Conservation (phyloP, 2,888 invertebrate species). For the Idaea straminata region DNA sequence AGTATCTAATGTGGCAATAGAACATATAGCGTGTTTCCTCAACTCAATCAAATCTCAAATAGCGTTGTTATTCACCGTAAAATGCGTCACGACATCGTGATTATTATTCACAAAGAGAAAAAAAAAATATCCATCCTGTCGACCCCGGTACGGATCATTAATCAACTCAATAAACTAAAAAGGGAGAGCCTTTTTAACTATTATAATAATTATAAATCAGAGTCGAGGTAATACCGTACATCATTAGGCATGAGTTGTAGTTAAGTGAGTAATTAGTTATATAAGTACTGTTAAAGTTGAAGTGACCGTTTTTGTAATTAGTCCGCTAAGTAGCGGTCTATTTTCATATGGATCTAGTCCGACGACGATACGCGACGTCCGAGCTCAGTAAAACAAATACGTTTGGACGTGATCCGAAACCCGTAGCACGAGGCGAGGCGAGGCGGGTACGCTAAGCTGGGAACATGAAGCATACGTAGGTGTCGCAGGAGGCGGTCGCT, state of each 20-base stretch:
- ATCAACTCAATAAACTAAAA: background rate
- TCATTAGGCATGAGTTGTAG: background rate
- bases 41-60: background rate
- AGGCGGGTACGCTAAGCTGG: background rate
- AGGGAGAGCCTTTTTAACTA: background rate
- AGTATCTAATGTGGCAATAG: background rate
- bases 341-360: background rate
- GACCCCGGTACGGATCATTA: constrained; percentile 1
- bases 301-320: background rate
- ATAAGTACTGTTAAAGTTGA: background rate
- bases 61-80: background rate
- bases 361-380: background rate
- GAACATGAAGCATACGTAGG: background rate
- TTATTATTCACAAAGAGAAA: background rate
- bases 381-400: background rate
- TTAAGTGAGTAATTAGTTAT: background rate
- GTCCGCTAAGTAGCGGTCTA: background rate
- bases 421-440: background rate
- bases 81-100: background rate
- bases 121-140: constrained; percentile 1
- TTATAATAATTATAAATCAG: background rate
- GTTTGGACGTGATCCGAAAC: background rate
- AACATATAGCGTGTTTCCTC: background rate
- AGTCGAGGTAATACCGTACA: background rate
- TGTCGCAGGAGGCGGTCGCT: background rate